A percentile compares a stretch with the other conserved stretches of the same genome.
phyloP scores from a whole-genome alignment of 2,113 vertebrate genomes.

The Procavia capensis region DNA sequence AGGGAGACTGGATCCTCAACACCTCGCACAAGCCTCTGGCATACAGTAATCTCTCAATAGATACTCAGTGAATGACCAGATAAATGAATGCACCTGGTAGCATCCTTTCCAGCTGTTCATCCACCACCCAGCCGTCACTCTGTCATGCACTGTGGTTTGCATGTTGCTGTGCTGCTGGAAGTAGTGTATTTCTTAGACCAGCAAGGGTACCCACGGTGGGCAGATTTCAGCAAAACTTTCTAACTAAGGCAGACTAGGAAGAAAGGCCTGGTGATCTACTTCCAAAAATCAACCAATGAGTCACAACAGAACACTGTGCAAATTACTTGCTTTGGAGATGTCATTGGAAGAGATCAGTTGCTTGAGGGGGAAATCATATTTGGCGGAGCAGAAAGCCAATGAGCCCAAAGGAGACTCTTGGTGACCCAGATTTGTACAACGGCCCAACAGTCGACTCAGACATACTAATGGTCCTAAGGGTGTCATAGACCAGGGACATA shows the following conservation, averaged over 20 bases:
- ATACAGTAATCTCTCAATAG: not conserved
- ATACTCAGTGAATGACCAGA: fast-evolving
- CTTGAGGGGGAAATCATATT: too few relatives aligned
- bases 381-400: not conserved
- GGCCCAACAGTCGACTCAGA: not conserved
- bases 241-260: not conserved
- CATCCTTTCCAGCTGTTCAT: not conserved
- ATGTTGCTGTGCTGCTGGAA: not conserved
- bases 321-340: not conserved
- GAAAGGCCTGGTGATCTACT: not conserved
- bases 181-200: not conserved
- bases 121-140: not conserved
- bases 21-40: not conserved
- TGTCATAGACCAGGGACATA: not conserved
- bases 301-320: not conserved
- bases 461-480: not conserved
- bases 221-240: not conserved
- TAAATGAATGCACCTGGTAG: not conserved
- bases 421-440: not conserved
- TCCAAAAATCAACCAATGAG: not conserved
- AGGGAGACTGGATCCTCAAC: not conserved
- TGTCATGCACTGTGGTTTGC: not conserved
- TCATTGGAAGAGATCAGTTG: not conserved
- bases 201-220: not conserved
- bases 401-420: not conserved